These are phyloP conservation scores for Chanos chanos DNA, from an alignment of 2,797 vertebrate genomes.

Conservation along the genomic window DNA sequence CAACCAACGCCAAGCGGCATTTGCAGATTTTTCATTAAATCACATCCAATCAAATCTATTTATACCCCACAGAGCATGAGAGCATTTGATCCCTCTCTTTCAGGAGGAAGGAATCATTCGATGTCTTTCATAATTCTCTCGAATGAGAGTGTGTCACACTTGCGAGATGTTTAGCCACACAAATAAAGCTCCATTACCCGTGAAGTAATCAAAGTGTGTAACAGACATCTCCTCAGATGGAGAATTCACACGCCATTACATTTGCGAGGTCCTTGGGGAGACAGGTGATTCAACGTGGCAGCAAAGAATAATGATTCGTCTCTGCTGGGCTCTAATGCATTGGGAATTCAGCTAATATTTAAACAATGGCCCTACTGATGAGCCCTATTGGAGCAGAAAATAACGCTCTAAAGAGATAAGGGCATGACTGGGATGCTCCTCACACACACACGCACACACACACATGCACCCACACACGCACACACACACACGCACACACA, in stretches of 20 bases:
- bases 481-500: conserved; percentile 9
- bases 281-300: not conserved
- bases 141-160: not conserved
- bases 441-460: not conserved
- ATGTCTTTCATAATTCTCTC: not conserved
- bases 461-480: not conserved
- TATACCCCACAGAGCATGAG: not conserved
- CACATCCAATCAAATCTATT: conserved; percentile 9
- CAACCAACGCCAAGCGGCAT: no score
- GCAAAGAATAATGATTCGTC: not conserved
- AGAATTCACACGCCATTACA: conserved; percentile 35
- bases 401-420: not conserved
- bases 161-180: conserved; percentile 16
- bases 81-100: not conserved
- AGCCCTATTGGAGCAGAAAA: conserved; percentile 1
- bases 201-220: conserved; percentile 28
- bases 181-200: conserved; percentile 32
- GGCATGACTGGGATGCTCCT: not conserved
- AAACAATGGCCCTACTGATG: conserved; percentile 17
- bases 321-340: not conserved
- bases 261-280: not conserved
- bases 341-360: conserved; percentile 32
- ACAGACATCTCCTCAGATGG: conserved; percentile 31
- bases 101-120: not conserved
- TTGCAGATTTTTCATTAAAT: conserved; percentile 16